Evolutionary conservation across 2,797 vertebrate genomes (phyloP).

Genomic region (Petrocephalus sullivani): DNA sequence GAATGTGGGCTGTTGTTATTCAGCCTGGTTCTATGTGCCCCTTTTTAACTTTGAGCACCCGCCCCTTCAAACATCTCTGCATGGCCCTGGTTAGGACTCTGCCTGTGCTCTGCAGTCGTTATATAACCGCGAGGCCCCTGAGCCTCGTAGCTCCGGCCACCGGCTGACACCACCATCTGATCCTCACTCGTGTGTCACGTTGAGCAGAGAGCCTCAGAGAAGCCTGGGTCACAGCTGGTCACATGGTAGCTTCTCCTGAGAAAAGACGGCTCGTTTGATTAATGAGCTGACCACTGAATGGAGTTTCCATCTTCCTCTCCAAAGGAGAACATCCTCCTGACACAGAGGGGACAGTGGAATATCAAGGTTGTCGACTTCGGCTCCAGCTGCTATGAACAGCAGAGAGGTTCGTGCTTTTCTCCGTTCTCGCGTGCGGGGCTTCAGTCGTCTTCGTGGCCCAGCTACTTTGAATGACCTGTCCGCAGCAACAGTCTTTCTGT

Average conservation of each 20-base stretch:
- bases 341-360: constrained; percentile 78
- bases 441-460: neutral
- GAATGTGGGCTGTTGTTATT: too few relatives aligned
- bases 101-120: neutral
- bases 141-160: neutral
- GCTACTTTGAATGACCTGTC: neutral
- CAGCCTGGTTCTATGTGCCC: too few relatives aligned
- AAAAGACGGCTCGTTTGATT: neutral
- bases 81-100: too few relatives aligned
- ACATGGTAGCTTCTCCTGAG: neutral
- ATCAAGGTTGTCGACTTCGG: constrained; percentile 96
- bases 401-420: constrained; percentile 69
- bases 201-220: neutral
- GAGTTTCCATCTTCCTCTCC: neutral
- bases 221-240: neutral
- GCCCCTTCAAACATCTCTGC: too few relatives aligned
- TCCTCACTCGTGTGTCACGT: neutral
- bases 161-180: neutral
- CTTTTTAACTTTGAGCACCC: too few relatives aligned
- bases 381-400: constrained; percentile 89
- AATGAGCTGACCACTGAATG: neutral
- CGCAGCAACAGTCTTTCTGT: neutral
- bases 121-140: neutral
- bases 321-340: constrained; percentile 89
- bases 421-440: neutral